A percentile compares a stretch with the other conserved stretches of the same genome.
Conservation (phyloP, 2,888 invertebrate genomes). For the Aproaerema taeniolella region DNA sequence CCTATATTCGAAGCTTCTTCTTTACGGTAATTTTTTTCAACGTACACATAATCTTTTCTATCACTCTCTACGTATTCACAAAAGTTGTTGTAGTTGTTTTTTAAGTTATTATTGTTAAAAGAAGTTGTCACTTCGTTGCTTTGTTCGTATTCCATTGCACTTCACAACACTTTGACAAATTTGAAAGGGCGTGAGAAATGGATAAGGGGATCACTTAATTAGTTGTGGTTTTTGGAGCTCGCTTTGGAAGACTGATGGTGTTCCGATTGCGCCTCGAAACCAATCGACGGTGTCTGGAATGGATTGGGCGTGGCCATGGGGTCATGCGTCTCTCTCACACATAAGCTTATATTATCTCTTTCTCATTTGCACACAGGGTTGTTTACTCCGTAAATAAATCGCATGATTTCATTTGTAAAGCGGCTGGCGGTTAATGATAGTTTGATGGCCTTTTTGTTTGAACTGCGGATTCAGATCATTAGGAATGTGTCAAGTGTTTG, state of each 20-base stretch:
- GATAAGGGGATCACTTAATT: constrained; percentile 36
- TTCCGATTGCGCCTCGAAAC: constrained; percentile 49
- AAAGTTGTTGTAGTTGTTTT: constrained; percentile 53
- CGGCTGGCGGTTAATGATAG: constrained; percentile 50
- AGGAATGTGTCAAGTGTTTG: constrained; percentile 6
- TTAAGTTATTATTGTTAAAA: constrained; percentile 50
- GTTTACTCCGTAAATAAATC: constrained; percentile 65
- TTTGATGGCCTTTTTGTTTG: constrained; percentile 29
- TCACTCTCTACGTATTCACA: constrained; percentile 36
- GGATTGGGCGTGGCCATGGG: constrained; percentile 49
- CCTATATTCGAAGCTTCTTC: constrained; percentile 21
- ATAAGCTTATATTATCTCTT: constrained; percentile 19
- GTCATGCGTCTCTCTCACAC: constrained; percentile 29
- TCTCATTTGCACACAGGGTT: constrained; percentile 36
- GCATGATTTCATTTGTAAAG: constrained; percentile 62
- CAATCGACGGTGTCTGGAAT: constrained; percentile 52
- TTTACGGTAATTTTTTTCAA: not conserved
- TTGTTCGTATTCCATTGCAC: constrained; percentile 61
- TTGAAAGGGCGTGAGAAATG: constrained; percentile 13
- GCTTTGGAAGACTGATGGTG: constrained; percentile 65
- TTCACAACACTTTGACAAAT: constrained; percentile 40
- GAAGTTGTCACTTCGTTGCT: constrained; percentile 59
- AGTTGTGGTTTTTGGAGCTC: constrained; percentile 52
- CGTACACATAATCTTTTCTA: constrained; percentile 1
- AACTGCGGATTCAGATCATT: constrained; percentile 1